These are phyloP conservation scores for Enteromius radiatus DNA, from an alignment of 2,797 vertebrate species.

Conservation along the genomic window DNA sequence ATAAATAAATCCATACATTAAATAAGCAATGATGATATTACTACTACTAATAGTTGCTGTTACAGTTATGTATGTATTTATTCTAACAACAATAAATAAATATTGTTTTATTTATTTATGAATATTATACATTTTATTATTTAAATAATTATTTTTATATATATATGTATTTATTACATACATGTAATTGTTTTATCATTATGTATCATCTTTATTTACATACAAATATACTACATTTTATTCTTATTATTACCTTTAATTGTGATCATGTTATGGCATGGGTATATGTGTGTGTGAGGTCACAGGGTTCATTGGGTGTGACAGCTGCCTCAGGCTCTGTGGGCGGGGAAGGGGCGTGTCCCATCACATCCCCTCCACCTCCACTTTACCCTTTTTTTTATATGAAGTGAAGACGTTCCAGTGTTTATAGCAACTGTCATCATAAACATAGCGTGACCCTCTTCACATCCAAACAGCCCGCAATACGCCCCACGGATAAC, in stretches of 20 bases:
- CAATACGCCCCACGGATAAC: not conserved
- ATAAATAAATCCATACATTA: too few relatives aligned
- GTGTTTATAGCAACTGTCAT: conserved; percentile 61
- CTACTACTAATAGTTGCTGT: not conserved
- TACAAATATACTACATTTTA: not conserved
- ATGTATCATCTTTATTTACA: not conserved
- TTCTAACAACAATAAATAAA: not conserved
- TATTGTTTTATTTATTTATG: not conserved
- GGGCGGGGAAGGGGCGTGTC: conserved; percentile 31
- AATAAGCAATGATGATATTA: not conserved
- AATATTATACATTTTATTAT: not conserved
- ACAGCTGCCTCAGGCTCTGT: conserved; percentile 22
- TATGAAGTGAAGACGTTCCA: conserved; percentile 44
- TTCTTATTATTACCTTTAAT: not conserved
- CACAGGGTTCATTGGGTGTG: not conserved
- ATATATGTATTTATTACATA: not conserved
- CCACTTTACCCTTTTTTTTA: conserved; percentile 12
- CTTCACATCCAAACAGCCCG: conserved; percentile 38
- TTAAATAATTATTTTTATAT: too few relatives aligned
- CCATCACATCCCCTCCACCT: conserved; percentile 18
- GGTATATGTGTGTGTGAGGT: not conserved
- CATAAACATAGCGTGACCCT: conserved; percentile 49
- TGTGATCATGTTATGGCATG: not conserved
- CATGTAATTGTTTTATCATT: not conserved
- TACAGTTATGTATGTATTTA: not conserved